phyloP scores from a whole-genome alignment of 2,888 invertebrate genomes.

The Crepidodera aurea region DNA sequence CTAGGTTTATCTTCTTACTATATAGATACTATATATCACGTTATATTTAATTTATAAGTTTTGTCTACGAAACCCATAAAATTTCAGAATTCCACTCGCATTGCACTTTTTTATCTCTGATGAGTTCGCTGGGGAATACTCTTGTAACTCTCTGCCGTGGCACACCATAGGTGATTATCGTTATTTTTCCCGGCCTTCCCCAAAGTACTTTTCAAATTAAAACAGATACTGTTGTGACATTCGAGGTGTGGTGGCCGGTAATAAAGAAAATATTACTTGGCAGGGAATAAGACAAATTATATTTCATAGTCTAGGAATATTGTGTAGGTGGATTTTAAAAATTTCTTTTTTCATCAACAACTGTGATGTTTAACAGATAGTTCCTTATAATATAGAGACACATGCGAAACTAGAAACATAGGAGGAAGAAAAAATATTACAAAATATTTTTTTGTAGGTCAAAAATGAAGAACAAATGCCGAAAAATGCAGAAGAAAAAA shows the following conservation, averaged over 20 bases:
- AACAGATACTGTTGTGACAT: conserved; percentile 28
- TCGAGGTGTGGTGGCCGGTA: conserved; percentile 25
- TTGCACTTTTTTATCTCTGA: not conserved
- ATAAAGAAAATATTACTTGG: conserved; percentile 24
- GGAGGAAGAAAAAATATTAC: too few species aligned
- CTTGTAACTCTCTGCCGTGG: not conserved
- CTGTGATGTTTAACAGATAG: too few species aligned
- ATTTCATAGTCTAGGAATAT: not conserved
- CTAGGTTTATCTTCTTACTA: too few species aligned
- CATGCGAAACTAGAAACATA: too few species aligned
- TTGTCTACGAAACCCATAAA: not conserved
- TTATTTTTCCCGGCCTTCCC: not conserved
- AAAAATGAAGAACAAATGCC: too few species aligned
- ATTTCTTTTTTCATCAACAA: too few species aligned
- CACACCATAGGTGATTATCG: not conserved
- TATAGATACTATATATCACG: not conserved
- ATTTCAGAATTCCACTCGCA: not conserved
- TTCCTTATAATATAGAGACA: too few species aligned
- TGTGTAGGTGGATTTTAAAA: too few species aligned
- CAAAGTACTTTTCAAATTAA: conserved; percentile 24
- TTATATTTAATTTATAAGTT: not conserved
- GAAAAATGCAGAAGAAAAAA: too few species aligned
- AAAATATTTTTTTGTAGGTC: too few species aligned
- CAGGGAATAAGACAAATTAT: conserved; percentile 21
- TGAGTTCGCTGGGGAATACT: not conserved